Conservation (phyloP, 2,797 vertebrate species). For the Aphelocoma californica region DNA sequence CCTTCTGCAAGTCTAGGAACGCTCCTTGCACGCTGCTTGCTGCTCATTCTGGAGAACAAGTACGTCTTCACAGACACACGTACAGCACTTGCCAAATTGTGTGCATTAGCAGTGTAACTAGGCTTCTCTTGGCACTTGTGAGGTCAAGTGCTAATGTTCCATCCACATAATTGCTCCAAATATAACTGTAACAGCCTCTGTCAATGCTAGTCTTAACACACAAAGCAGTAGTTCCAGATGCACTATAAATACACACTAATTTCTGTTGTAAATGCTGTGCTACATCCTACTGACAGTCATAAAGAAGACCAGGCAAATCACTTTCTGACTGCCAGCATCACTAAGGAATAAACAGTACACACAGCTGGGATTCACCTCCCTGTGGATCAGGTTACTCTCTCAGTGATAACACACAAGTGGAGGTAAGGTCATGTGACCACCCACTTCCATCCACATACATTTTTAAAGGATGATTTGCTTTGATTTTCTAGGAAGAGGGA, state of each 20-base stretch:
- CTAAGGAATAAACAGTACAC: not conserved
- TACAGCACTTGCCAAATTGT: not conserved
- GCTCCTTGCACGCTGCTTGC: not conserved
- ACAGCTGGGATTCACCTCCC: not conserved
- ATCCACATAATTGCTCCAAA: not conserved
- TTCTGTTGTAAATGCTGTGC: not conserved
- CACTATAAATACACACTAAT: not conserved
- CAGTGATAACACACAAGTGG: not conserved
- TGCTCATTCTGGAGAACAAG: not conserved
- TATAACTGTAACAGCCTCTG: not conserved
- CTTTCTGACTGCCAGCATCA: not conserved
- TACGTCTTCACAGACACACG: not conserved
- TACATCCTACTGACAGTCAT: not conserved
- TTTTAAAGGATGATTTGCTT: not conserved
- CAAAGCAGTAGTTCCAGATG: not conserved
- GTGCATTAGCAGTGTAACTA: not conserved
- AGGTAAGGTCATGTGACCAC: not conserved
- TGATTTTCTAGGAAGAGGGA: not conserved
- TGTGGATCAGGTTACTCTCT: not conserved
- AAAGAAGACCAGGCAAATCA: not conserved
- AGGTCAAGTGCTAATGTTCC: not conserved
- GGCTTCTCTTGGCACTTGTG: not conserved
- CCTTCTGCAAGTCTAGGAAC: not conserved
- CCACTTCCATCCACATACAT: not conserved
- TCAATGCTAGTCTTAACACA: not conserved